Evolutionary conservation across 2,797 vertebrate genomes (phyloP), one percentile per base, ranked within the genome.

Genomic region (Psittacula echo): DNA sequence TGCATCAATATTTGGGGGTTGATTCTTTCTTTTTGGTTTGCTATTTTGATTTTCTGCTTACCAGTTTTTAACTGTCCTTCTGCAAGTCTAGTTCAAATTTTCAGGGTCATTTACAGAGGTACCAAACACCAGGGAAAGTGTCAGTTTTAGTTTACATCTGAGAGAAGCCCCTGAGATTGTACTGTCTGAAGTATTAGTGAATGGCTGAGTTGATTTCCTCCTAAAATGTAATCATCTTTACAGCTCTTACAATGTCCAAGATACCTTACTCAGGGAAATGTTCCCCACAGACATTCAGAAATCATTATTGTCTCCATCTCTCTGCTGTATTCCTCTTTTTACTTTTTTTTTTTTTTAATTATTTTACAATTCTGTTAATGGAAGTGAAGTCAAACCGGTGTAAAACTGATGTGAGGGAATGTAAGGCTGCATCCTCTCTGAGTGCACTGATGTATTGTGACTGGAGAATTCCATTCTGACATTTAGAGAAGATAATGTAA

Each of bases 401-500:
- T 32, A 82, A 70, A 94, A 58, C 24, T 76, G 41, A 32, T 54
- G 64, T 83, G 58, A 81, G 30, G 50, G 53, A 89, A 71, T n/a
- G 41, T 42, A 79, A 80, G 29, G 90, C 13, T 16, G 23, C n/a
- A 67, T 91, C 32, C 26, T 17, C 30, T 45, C 26, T 30, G 44
- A 87, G 18, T 47, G 44, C 61, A 39, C 62, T 74, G 78, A 87
- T 85, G 23, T 71, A 48, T 83, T 89, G 54, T 91, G 84, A 92
- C 72, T 76, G 54, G 22, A 66, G 58, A 77, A 27, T 27, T 88
- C 80, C 88, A 37, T 94, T 93, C 85, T 85, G 90, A 92, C 94
- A 93, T 94, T 96, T 96, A 71, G 91, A 76, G 90, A 93, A 73
- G 71, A 93, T 62, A 95, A 79, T 67, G 47, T 93, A 96, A 89